Evolutionary conservation across 1,140 invertebrate genomes (phyloP), one percentile per base, ranked within the genome.

Genomic region (Tetraneura akinire): DNA sequence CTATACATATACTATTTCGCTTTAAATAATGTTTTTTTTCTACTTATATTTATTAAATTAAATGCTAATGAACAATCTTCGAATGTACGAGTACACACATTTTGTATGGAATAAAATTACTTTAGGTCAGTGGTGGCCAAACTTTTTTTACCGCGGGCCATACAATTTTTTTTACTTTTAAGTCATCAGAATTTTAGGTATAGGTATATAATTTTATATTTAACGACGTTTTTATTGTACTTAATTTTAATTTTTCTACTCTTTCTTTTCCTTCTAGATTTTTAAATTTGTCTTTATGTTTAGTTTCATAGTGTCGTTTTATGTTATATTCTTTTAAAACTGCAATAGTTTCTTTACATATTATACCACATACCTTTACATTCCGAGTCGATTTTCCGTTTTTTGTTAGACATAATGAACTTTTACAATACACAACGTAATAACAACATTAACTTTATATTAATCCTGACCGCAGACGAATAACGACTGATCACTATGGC

Each of bases 261-360:
- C 26, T 68, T 45, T 45, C n/a, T 47, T 11, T 64, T 64, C 29
- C 29, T 64, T 18, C 60, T 64, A 64, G 60, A 64, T 64, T 64
- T 64, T 66, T 68, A 64, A 68, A 80, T 68, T 80, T 80, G 47
- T 80, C 62, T 71, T 70, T 23, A 70, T 80, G 64, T 64, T 71
- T 70, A 68, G 80, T 80, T 80, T 66, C 37, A 62, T 80, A 76
- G 29, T 76, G 53, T 55, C 80, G 37, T 80, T 68, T 80, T 37
- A 57, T 68, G 32, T 80, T 80, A 13, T 80, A 71, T 47, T 80
- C 80, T 80, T 71, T 70, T 78, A 42, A 21, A 32, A 78, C 55
- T 78, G 74, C 51, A 64, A 64, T 64, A 64, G 60, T 64, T 64
- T 64, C 60, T 64, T n/a, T 64, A 64, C 29, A 64, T 64, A 64